Conservation (phyloP, 2,888 invertebrate species). For the Apamea sordens region DNA sequence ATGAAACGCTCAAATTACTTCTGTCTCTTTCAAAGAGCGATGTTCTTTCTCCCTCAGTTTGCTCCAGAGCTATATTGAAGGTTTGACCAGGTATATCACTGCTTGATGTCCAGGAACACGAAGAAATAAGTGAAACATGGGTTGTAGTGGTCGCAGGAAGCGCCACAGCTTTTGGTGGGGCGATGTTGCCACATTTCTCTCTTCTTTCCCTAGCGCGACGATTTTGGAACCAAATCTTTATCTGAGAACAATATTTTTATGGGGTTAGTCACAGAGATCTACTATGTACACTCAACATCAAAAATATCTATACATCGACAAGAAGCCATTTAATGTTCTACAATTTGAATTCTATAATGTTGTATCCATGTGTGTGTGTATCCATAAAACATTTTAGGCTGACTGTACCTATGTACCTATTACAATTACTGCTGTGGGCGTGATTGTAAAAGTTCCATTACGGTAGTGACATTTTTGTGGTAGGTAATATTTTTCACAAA, state of each 20-base stretch:
- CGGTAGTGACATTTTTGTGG: not conserved
- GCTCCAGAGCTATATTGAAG: slow-evolving; percentile 20
- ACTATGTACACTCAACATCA: not conserved
- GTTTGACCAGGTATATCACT: slow-evolving; percentile 13
- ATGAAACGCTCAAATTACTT: slow-evolving; percentile 32
- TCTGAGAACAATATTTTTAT: slow-evolving; percentile 73
- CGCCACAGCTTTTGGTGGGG: slow-evolving; percentile 80
- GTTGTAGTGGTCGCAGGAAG: slow-evolving; percentile 77
- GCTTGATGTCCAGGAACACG: slow-evolving; percentile 53
- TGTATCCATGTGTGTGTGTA: not conserved
- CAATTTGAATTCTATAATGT: not conserved
- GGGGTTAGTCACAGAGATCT: not conserved
- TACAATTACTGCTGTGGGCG: not conserved
- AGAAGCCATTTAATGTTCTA: not conserved
- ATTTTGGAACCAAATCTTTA: slow-evolving; percentile 95
- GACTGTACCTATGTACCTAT: not conserved
- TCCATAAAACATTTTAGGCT: not conserved
- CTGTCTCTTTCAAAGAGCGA: slow-evolving; percentile 24
- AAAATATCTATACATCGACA: not conserved
- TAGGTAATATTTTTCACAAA: not conserved
- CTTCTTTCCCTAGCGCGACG: slow-evolving; percentile 93
- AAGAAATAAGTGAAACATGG: slow-evolving; percentile 41
- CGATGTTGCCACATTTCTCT: slow-evolving; percentile 87
- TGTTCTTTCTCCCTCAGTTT: slow-evolving; percentile 17
- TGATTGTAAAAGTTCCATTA: not conserved